Evolutionary conservation across 2,797 vertebrate species (phyloP).

Genomic region (Alauda arvensis): DNA sequence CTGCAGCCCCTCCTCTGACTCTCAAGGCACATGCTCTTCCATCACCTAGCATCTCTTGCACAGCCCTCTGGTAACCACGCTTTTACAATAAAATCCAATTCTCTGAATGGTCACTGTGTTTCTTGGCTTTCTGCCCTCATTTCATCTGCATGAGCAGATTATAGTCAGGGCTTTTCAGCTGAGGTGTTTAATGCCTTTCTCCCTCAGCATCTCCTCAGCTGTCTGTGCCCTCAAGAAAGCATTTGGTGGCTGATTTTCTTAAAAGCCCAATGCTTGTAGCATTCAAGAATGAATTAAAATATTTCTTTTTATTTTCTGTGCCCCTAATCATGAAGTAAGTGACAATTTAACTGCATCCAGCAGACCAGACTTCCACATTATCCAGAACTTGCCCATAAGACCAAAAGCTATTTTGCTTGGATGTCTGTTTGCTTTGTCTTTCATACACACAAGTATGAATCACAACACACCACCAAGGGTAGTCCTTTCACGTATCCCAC

Average conservation of each 20-base stretch:
- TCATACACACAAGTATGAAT: not conserved
- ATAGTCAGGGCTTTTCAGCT: not conserved
- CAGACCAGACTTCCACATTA: not conserved
- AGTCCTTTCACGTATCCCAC: not conserved
- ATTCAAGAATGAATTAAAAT: constrained; percentile 1
- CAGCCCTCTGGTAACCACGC: not conserved
- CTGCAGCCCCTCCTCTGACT: not conserved
- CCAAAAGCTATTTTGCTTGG: not conserved
- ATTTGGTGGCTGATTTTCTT: constrained; percentile 27
- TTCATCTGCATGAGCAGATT: not conserved
- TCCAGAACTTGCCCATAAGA: not conserved
- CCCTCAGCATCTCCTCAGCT: not conserved
- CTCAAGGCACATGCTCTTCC: not conserved
- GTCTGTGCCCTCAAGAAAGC: not conserved
- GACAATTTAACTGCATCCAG: not conserved
- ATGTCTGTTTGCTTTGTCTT: not conserved
- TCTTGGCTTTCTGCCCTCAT: not conserved
- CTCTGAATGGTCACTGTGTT: not conserved
- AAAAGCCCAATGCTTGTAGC: not conserved
- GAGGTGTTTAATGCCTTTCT: not conserved
- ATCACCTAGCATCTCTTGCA: not conserved
- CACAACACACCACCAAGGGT: not conserved
- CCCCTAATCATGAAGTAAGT: not conserved
- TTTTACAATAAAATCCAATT: not conserved
- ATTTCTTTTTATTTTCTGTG: not conserved